These are phyloP conservation scores for Pseudoatta argentina DNA, from an alignment of 1,140 invertebrate species.

Conservation along the genomic window DNA sequence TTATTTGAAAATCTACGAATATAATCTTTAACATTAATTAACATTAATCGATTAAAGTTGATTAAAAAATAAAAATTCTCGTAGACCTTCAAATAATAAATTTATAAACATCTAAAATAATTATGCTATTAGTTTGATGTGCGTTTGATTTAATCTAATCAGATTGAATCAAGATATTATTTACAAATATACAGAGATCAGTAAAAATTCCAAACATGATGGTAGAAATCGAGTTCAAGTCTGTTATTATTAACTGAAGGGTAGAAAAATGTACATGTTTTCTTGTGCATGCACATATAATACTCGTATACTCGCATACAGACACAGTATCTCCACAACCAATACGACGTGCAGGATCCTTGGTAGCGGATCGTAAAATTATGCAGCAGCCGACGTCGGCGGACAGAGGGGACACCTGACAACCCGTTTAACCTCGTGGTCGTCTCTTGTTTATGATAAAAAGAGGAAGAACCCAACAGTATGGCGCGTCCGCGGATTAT, in stretches of 20 bases:
- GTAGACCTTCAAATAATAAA: too few relatives aligned
- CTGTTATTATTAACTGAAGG: not conserved
- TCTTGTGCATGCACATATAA: too few relatives aligned
- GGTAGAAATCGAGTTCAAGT: not conserved
- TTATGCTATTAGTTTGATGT: too few relatives aligned
- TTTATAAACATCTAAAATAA: too few relatives aligned
- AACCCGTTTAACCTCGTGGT: conserved; percentile 83
- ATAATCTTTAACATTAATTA: too few relatives aligned
- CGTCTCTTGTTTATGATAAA: conserved; percentile 82
- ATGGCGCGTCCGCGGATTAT: conserved; percentile 81
- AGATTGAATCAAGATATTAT: not conserved
- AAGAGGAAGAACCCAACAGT: conserved; percentile 79
- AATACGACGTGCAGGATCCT: conserved; percentile 36
- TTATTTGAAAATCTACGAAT: too few relatives aligned
- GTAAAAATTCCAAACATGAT: not conserved
- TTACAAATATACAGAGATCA: not conserved
- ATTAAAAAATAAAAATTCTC: too few relatives aligned
- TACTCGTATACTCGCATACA: not conserved
- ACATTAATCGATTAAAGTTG: too few relatives aligned
- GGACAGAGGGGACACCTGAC: conserved; percentile 80
- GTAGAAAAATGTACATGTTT: not conserved
- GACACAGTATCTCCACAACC: not conserved
- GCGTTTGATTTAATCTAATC: not conserved
- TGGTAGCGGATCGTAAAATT: conserved; percentile 80
- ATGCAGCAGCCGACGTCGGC: conserved; percentile 77